Conservation (phyloP, 2,888 invertebrate genomes). For the Invenusta paracnida region DNA sequence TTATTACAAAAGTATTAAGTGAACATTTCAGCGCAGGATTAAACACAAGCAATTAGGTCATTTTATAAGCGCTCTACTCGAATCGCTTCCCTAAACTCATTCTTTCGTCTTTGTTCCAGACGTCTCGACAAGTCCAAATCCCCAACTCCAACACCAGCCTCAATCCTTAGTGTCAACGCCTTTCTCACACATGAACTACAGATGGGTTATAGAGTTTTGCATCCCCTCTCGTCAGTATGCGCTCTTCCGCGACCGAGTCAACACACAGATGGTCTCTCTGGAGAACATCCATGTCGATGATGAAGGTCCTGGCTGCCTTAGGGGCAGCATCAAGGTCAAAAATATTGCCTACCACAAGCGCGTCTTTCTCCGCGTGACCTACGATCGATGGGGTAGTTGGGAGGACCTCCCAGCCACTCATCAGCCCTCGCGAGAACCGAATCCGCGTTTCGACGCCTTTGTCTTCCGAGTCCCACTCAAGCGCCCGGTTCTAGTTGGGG, state of each 20-base stretch:
- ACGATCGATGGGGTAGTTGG: neutral
- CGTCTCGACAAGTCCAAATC: too few species aligned
- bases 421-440: neutral
- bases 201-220: neutral
- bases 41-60: too few species aligned
- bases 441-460: neutral
- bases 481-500: neutral
- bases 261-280: constrained; percentile 2
- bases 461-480: neutral
- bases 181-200: neutral
- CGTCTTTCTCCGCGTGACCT: neutral
- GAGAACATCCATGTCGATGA: neutral
- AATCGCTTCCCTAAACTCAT: too few species aligned
- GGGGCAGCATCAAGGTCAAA: neutral
- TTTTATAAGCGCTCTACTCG: too few species aligned
- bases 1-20: too few species aligned
- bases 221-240: neutral
- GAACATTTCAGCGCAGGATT: too few species aligned
- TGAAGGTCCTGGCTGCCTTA: neutral
- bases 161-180: too few species aligned
- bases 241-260: neutral
- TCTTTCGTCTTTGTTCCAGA: too few species aligned
- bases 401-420: neutral
- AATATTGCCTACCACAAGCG: neutral
- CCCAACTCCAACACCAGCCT: too few species aligned